Evolutionary conservation across 2,888 invertebrate species (phyloP).

Genomic region (Drosophila algonquin): DNA sequence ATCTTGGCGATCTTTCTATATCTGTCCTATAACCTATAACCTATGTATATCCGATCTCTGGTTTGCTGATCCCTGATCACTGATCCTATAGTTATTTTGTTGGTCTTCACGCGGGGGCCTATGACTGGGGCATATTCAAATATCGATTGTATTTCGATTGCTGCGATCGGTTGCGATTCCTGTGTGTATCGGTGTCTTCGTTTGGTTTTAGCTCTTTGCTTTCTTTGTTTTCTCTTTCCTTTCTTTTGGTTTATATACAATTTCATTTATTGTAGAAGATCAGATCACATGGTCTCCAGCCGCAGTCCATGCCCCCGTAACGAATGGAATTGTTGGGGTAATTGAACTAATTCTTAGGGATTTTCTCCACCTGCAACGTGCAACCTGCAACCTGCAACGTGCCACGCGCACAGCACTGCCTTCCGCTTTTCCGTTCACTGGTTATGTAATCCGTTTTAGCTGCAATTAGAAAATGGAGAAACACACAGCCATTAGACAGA

Average conservation of each 20-base stretch:
- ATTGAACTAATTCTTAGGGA: constrained; percentile 16
- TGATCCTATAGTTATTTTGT: neutral
- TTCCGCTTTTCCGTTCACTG: neutral
- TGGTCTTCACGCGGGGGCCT: neutral
- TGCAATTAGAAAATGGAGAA: constrained; percentile 4
- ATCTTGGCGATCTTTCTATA: too few species aligned
- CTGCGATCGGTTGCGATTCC: neutral
- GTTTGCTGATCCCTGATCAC: neutral
- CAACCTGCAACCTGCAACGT: neutral
- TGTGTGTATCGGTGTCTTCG: neutral
- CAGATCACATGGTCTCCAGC: constrained; percentile 40
- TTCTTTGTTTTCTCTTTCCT: too few species aligned
- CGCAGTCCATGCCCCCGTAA: neutral
- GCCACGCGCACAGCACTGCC: neutral
- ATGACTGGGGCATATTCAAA: neutral
- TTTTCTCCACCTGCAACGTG: neutral
- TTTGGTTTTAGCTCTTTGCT: neutral
- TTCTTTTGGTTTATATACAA: constrained; percentile 26
- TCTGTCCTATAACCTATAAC: neutral
- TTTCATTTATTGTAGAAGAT: constrained; percentile 42
- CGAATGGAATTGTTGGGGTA: constrained; percentile 11
- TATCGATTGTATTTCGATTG: neutral
- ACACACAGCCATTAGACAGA: constrained; percentile 1
- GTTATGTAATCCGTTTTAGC: neutral
- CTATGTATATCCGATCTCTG: neutral